A percentile compares a stretch with the other conserved stretches of the same genome.
phyloP scores from a whole-genome alignment of 2,797 vertebrate species.

The Euphonia xanthogaster region DNA sequence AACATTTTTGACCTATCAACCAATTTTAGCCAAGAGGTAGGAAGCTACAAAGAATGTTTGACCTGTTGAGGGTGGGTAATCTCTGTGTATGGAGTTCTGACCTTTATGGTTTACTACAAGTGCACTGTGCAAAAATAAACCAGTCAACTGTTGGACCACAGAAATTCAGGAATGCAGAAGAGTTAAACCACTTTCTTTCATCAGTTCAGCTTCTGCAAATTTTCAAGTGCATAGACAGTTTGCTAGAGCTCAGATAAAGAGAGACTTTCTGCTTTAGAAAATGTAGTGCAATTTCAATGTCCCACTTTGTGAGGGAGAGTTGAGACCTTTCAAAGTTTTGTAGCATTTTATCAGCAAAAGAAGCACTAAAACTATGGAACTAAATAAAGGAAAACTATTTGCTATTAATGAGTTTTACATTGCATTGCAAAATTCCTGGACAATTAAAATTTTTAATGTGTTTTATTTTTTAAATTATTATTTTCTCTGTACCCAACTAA shows the following conservation, averaged over 20 bases:
- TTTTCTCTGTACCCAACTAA: neutral
- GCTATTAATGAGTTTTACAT: neutral
- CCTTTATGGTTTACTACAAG: neutral
- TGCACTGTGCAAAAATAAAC: neutral
- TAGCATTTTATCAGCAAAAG: neutral
- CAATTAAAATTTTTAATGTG: neutral
- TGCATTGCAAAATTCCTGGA: neutral
- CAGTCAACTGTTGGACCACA: neutral
- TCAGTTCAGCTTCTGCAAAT: neutral
- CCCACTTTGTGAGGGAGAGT: rapidly evolving
- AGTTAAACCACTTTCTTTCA: neutral
- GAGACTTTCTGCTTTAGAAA: neutral
- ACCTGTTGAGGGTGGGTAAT: neutral
- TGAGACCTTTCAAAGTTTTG: neutral
- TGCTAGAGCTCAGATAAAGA: neutral
- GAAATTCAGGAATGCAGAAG: neutral
- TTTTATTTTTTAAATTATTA: rapidly evolving
- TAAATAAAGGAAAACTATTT: neutral
- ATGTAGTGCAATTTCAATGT: neutral
- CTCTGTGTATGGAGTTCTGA: neutral
- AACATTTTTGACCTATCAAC: neutral
- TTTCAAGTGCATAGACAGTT: neutral
- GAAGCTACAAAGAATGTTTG: neutral
- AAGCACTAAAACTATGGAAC: neutral
- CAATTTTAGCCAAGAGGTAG: neutral